Conservation (phyloP, 2,888 invertebrate genomes). For the Erebia aethiops region DNA sequence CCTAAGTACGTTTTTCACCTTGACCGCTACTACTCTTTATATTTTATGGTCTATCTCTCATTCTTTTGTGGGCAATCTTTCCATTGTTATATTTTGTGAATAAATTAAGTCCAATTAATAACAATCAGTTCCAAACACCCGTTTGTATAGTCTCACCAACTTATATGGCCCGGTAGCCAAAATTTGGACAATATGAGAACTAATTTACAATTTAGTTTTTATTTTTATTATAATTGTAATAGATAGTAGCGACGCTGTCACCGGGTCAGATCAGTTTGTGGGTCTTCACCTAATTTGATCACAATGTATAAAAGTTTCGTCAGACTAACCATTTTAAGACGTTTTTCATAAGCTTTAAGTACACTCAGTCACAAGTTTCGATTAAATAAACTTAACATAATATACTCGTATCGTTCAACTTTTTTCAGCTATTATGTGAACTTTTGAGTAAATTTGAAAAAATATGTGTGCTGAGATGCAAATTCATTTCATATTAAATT, state of each 20-base stretch:
- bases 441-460: too few species aligned
- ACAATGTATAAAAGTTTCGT: neutral
- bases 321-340: neutral
- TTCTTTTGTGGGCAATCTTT: slow-evolving; percentile 13
- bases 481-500: too few species aligned
- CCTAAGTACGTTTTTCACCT: slow-evolving; percentile 6
- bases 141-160: neutral
- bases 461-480: too few species aligned
- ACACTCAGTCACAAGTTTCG: too few species aligned
- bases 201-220: neutral
- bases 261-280: too few species aligned
- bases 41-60: slow-evolving; percentile 12
- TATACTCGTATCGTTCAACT: too few species aligned
- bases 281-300: too few species aligned
- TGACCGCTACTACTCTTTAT: slow-evolving; percentile 15
- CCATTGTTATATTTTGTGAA: slow-evolving; percentile 10
- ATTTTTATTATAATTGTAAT: too few species aligned
- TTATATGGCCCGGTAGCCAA: neutral
- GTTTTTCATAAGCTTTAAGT: neutral
- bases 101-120: slow-evolving; percentile 10
- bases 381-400: too few species aligned
- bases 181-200: neutral
- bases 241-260: too few species aligned
- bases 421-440: too few species aligned
- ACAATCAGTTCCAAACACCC: neutral